Evolutionary conservation across 1,140 invertebrate species (phyloP).

Genomic region (Hyphantria cunea): DNA sequence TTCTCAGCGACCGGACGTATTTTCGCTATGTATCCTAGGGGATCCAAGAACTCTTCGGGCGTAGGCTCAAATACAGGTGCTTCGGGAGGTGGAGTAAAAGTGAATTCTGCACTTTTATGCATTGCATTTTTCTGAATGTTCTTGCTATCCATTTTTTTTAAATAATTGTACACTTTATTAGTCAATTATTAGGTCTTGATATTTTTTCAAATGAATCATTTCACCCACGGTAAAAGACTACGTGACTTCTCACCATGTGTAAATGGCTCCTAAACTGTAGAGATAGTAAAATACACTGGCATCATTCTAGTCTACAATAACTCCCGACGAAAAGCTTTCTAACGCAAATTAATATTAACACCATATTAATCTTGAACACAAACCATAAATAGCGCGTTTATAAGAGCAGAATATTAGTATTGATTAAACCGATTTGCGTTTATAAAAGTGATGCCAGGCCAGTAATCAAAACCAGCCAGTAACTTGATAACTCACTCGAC

Average conservation of each 20-base stretch:
- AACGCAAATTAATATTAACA: slow-evolving; percentile 4
- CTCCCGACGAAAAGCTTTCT: background rate
- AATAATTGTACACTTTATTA: slow-evolving; percentile 29
- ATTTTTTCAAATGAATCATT: slow-evolving; percentile 26
- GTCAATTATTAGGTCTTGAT: slow-evolving; percentile 32
- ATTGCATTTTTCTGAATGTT: slow-evolving; percentile 79
- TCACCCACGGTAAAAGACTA: slow-evolving; percentile 58
- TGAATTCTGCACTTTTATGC: slow-evolving; percentile 82
- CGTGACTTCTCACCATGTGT: slow-evolving; percentile 78
- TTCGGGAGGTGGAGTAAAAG: slow-evolving; percentile 83
- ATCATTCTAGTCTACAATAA: slow-evolving; percentile 10
- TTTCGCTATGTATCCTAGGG: slow-evolving; percentile 85
- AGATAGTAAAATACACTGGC: slow-evolving; percentile 27
- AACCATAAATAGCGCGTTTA: background rate
- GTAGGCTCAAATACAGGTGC: slow-evolving; percentile 86
- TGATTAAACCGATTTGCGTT: slow-evolving; percentile 25
- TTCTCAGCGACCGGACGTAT: slow-evolving; percentile 85
- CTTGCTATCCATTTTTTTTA: slow-evolving; percentile 70
- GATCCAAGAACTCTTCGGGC: slow-evolving; percentile 86
- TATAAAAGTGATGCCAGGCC: slow-evolving; percentile 17
- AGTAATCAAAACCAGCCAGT: slow-evolving; percentile 20
- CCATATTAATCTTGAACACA: slow-evolving; percentile 13
- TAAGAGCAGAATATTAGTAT: slow-evolving; percentile 23
- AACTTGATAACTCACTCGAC: slow-evolving; percentile 26
- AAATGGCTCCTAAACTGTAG: slow-evolving; percentile 71